These are phyloP conservation scores for Gibbula magus DNA, from an alignment of 2,888 invertebrate genomes.

Conservation along the genomic window DNA sequence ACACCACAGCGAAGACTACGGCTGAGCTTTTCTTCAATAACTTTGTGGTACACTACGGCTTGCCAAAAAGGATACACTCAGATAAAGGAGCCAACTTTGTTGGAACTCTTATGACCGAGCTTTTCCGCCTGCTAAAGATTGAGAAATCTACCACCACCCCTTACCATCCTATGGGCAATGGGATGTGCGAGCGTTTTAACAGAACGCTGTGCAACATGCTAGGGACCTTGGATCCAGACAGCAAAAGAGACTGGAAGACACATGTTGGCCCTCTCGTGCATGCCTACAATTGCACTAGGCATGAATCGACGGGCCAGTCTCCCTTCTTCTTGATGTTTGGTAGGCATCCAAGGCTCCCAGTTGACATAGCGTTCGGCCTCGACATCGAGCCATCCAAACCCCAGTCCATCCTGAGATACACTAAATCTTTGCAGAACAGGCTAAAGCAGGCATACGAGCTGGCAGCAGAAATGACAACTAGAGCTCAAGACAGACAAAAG, in stretches of 20 bases:
- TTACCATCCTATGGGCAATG: conserved; percentile 15
- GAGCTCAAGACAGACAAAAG: not conserved
- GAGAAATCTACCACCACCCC: not conserved
- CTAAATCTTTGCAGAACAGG: not conserved
- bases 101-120: not conserved
- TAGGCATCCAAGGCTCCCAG: not conserved
- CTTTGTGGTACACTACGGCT: not conserved
- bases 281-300: conserved; percentile 2
- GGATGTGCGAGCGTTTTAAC: not conserved
- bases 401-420: not conserved
- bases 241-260: not conserved
- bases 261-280: not conserved
- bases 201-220: not conserved
- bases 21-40: not conserved
- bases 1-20: not conserved
- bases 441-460: not conserved
- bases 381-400: not conserved
- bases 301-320: not conserved
- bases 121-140: not conserved
- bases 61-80: not conserved
- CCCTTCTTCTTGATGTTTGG: conserved; percentile 16
- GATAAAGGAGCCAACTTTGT: not conserved
- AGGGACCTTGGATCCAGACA: not conserved
- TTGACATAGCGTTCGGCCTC: not conserved
- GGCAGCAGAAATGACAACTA: not conserved